These are phyloP conservation scores for Harpalus rufipes DNA, from an alignment of 2,888 invertebrate species.

Conservation along the genomic window DNA sequence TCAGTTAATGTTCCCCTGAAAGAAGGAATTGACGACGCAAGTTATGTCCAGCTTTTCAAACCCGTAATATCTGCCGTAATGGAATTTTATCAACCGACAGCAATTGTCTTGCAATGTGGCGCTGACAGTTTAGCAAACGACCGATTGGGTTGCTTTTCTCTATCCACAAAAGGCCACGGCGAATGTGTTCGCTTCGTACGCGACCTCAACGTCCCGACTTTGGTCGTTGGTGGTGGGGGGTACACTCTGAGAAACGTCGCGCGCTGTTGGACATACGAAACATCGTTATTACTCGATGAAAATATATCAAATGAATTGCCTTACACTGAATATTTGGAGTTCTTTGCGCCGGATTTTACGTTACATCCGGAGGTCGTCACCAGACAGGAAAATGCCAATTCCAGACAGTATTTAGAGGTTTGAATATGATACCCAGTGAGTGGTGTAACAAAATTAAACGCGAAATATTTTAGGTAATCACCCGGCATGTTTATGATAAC, in stretches of 20 bases:
- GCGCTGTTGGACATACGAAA: slow-evolving; percentile 99
- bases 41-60: slow-evolving; percentile 94
- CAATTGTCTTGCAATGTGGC: slow-evolving; percentile 98
- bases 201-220: slow-evolving; percentile 92
- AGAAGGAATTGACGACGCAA: slow-evolving; percentile 97
- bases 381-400: slow-evolving; percentile 94
- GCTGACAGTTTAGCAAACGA: slow-evolving; percentile 98
- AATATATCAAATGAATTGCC: slow-evolving; percentile 96
- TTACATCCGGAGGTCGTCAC: slow-evolving; percentile 94
- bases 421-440: too few species aligned
- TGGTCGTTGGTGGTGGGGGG: slow-evolving; percentile 82
- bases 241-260: slow-evolving; percentile 98
- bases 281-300: slow-evolving; percentile 94
- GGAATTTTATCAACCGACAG: slow-evolving; percentile 97
- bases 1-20: slow-evolving; percentile 98
- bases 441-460: too few species aligned
- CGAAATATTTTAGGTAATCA: slow-evolving; percentile 68
- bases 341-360: slow-evolving; percentile 98
- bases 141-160: slow-evolving; percentile 95
- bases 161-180: slow-evolving; percentile 96
- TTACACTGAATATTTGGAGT: slow-evolving; percentile 96
- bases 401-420: slow-evolving; percentile 96
- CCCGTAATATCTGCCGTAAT: slow-evolving; percentile 96
- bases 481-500: slow-evolving; percentile 92
- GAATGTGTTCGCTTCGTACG: slow-evolving; percentile 98